A percentile compares a stretch with the other conserved stretches of the same genome.
phyloP scores from a whole-genome alignment of 2,888 invertebrate genomes.

The Eutolmus rufibarbis region DNA sequence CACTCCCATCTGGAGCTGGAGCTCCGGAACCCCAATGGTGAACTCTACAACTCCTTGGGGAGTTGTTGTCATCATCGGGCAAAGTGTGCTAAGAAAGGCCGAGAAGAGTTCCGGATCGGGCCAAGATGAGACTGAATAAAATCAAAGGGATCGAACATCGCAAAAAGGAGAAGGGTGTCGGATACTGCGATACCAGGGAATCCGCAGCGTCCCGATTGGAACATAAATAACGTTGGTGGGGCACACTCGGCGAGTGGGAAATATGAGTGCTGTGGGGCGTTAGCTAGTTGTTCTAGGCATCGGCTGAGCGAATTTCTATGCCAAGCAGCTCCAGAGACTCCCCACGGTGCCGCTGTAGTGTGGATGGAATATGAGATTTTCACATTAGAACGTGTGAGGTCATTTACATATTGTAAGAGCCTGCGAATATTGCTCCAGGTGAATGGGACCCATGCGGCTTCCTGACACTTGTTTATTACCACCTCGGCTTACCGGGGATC shows the following conservation, averaged over 20 bases:
- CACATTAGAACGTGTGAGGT: slow-evolving; percentile 39
- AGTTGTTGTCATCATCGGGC: slow-evolving; percentile 16
- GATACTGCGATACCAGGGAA: background rate
- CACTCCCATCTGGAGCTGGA: background rate
- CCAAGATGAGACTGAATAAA: slow-evolving; percentile 11
- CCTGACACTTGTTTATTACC: slow-evolving; percentile 40
- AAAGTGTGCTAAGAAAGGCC: background rate
- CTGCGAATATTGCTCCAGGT: slow-evolving; percentile 40
- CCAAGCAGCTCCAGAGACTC: slow-evolving; percentile 32
- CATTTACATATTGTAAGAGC: slow-evolving; percentile 41
- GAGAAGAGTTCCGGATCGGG: background rate
- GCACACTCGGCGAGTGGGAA: background rate
- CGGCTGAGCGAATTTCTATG: slow-evolving; percentile 23
- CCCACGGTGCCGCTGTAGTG: slow-evolving; percentile 15
- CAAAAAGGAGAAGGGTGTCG: background rate
- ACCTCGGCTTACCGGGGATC: background rate
- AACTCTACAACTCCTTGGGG: background rate
- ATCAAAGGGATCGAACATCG: background rate
- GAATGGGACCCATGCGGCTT: slow-evolving; percentile 39
- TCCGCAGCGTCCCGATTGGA: slow-evolving; percentile 22
- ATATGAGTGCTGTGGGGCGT: slow-evolving; percentile 27
- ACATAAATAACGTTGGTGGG: slow-evolving; percentile 18
- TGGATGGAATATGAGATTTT: slow-evolving; percentile 40
- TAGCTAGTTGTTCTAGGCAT: background rate
- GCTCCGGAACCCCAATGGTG: background rate